A percentile compares a stretch with the other conserved stretches of the same genome.
Conservation (phyloP, 2,113 vertebrate genomes). For the Anarhynchus alexandrinus region DNA sequence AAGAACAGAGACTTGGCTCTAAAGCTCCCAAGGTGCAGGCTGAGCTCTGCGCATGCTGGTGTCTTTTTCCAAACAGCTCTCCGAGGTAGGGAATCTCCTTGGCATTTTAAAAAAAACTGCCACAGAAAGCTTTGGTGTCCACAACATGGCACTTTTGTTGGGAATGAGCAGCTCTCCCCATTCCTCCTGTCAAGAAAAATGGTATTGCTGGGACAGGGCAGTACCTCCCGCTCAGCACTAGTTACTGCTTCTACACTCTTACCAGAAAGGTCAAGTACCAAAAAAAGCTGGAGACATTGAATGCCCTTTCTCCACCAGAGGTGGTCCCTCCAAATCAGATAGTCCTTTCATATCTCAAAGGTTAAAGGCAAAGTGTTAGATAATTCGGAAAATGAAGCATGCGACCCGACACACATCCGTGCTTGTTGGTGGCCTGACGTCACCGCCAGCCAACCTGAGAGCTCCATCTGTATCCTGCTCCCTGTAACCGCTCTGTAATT, state of each 20-base stretch:
- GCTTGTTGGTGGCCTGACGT: not conserved
- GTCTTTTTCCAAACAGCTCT: not conserved
- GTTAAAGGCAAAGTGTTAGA: not conserved
- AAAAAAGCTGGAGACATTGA: not conserved
- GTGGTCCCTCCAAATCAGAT: not conserved
- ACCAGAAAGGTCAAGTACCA: not conserved
- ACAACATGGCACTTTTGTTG: not conserved
- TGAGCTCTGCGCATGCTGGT: not conserved
- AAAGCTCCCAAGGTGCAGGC: not conserved
- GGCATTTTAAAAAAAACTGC: not conserved
- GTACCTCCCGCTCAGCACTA: not conserved
- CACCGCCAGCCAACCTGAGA: not conserved
- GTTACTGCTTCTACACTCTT: not conserved
- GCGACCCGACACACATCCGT: accelerated
- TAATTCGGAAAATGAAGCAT: not conserved
- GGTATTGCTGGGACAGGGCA: not conserved
- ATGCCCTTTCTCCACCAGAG: not conserved
- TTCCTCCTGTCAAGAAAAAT: not conserved
- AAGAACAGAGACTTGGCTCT: not conserved
- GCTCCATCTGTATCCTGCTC: conserved; percentile 18
- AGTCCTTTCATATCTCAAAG: not conserved
- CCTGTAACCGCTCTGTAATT: not conserved
- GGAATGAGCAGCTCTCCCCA: not conserved
- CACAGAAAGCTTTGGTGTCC: not conserved
- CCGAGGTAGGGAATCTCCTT: not conserved